phyloP scores from a whole-genome alignment of 2,888 invertebrate species.

The Torymus aiolomorphi region DNA sequence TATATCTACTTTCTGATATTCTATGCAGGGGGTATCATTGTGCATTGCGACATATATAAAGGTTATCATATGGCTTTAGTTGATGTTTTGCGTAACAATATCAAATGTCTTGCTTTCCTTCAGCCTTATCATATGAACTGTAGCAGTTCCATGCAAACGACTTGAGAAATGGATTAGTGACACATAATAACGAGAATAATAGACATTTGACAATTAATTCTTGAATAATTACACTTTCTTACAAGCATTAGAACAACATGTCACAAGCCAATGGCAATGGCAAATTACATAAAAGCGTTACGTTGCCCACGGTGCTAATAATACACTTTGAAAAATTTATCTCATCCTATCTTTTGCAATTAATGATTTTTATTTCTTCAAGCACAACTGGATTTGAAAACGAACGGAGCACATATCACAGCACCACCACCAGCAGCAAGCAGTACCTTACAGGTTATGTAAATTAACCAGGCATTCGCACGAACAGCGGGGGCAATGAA shows the following conservation, averaged over 20 bases:
- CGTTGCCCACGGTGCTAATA: background rate
- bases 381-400: background rate
- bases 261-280: no score
- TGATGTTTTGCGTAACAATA: constrained; percentile 39
- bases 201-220: no score
- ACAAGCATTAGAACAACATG: no score
- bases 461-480: constrained; percentile 28
- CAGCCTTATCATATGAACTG: constrained; percentile 31
- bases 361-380: background rate
- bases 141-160: background rate
- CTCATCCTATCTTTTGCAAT: background rate
- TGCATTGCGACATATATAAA: constrained; percentile 16
- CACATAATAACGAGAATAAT: no score
- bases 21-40: constrained; percentile 38
- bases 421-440: background rate
- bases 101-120: constrained; percentile 45
- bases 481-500: background rate
- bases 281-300: background rate
- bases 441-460: constrained; percentile 49
- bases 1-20: constrained; percentile 34
- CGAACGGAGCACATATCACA: background rate
- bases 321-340: constrained; percentile 3
- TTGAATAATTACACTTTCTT: no score
- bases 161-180: constrained; percentile 13
- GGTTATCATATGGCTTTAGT: constrained; percentile 38